Evolutionary conservation across 2,888 invertebrate genomes (phyloP), one percentile per base, ranked within the genome.

Genomic region (Epiblema foenella): DNA sequence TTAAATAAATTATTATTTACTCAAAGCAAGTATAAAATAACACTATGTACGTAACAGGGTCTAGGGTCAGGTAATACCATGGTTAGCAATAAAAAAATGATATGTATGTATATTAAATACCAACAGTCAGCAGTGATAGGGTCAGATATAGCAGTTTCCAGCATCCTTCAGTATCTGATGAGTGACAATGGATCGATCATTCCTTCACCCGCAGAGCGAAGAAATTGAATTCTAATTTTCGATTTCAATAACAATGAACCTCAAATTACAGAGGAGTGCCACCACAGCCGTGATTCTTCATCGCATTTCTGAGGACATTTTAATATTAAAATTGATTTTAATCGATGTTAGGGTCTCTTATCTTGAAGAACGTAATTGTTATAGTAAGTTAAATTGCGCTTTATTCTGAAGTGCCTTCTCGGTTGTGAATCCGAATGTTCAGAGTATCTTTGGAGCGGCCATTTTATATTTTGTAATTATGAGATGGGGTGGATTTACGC

Each of bases 221-320:
- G 82, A 88, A 88, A 88, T 87, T 87, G 87, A 86, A 86, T 85
- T 89, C 86, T 86, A 87, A 88, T 88, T 88, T 86, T 84, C 87
- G 84, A 89, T 88, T 87, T 86, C 83, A 84, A 87, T 86, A 84
- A 88, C 87, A 87, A 87, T 86, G 79, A 81, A 75, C 79, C 74
- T 80, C 77, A 80, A 81, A 84, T 73, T 73, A 73, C 71, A 68
- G 59, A 42, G 29, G 68, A 73, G 71, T 73, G 33, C 33, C 7
- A 59, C 70, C 70, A 59, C 24, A 58, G 71, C 63, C 68, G 59
- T 73, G 71, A 68, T 73, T 73, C 64, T 71, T 65, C 54, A 52
- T 17, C 58, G 52, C 37, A 54, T 66, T 52, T 68, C 66, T 11
- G 54, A 68, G 67, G 67, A 70, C 65, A 60, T 65, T 59, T 70